Evolutionary conservation across 2,888 invertebrate species (phyloP).

Genomic region (Volucella inflata): DNA sequence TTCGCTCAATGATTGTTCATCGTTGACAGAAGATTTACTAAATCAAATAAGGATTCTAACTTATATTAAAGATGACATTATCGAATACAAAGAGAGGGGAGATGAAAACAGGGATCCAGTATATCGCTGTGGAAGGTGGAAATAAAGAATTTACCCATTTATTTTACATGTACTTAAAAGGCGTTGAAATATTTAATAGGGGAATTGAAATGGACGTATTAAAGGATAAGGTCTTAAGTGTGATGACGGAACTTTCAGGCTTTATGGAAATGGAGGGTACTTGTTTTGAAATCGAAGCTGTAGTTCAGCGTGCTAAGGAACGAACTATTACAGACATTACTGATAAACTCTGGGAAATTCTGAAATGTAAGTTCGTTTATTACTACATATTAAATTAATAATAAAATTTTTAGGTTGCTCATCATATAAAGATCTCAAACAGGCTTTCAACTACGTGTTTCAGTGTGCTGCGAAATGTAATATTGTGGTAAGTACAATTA

Average conservation of each 20-base stretch:
- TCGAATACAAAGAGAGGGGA: conserved; percentile 78
- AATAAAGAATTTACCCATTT: not conserved
- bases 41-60: conserved; percentile 80
- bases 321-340: conserved; percentile 80
- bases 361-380: conserved; percentile 79
- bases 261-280: conserved; percentile 77
- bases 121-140: conserved; percentile 80
- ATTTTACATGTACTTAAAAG: not conserved
- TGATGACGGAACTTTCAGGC: conserved; percentile 80
- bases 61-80: conserved; percentile 81
- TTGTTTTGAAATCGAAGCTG: conserved; percentile 81
- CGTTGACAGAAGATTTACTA: conserved; percentile 80
- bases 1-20: conserved; percentile 78
- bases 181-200: conserved; percentile 26
- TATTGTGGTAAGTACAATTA: conserved; percentile 80
- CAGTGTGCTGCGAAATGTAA: conserved; percentile 82
- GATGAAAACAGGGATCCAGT: conserved; percentile 77
- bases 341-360: conserved; percentile 82
- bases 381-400: not conserved
- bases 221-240: conserved; percentile 79
- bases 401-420: conserved; percentile 79
- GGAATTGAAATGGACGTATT: conserved; percentile 77
- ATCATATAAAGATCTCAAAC: conserved; percentile 81
- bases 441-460: conserved; percentile 81
- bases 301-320: conserved; percentile 79